Conservation (phyloP, 2,888 invertebrate species). For the Cephus rjabovi region DNA sequence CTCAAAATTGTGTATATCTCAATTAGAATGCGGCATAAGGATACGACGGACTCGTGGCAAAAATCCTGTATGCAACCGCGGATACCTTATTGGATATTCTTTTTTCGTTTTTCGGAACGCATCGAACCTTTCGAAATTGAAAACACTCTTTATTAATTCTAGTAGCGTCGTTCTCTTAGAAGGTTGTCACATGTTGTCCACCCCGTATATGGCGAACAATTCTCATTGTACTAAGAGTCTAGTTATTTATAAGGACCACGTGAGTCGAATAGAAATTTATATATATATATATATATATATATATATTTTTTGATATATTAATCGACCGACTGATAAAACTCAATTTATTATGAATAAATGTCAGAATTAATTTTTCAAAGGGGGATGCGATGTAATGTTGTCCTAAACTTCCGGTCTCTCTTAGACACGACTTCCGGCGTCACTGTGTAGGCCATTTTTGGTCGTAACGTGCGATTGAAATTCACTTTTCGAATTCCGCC, state of each 20-base stretch:
- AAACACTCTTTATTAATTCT: not conserved
- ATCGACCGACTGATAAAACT: no score
- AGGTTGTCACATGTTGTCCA: not conserved
- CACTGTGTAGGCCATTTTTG: not conserved
- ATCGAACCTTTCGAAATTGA: not conserved
- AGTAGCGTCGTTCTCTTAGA: not conserved
- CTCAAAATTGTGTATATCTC: not conserved
- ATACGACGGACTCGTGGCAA: not conserved
- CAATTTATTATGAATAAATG: not conserved
- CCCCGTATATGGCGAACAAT: not conserved
- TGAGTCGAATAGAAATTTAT: not conserved
- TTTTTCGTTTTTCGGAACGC: not conserved
- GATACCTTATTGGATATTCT: not conserved
- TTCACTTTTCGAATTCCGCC: not conserved
- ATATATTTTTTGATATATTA: not conserved
- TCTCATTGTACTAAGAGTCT: not conserved
- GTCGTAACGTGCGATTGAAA: not conserved
- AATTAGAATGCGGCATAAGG: not conserved
- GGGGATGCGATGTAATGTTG: not conserved
- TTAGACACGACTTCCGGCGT: not conserved
- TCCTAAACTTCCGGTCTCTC: not conserved
- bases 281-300: no score
- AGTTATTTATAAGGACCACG: not conserved
- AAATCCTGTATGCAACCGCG: not conserved
- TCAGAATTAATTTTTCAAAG: not conserved